Conservation (phyloP, 2,797 vertebrate genomes). For the Malacoraja senta region DNA sequence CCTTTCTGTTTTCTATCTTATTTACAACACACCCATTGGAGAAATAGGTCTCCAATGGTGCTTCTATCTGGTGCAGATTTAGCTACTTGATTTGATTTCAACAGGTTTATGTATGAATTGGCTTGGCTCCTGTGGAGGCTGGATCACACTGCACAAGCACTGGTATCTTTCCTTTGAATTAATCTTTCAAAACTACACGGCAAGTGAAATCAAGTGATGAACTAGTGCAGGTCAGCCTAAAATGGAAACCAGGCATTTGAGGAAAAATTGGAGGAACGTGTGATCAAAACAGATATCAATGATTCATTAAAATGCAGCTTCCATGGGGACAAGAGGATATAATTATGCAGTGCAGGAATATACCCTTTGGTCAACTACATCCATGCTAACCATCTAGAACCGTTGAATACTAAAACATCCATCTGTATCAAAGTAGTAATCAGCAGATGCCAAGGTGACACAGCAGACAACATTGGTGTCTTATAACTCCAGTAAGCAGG, state of each 20-base stretch:
- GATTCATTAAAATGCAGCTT: conserved; percentile 1
- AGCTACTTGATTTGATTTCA: neutral
- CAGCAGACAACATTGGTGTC: no score
- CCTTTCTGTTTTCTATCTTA: neutral
- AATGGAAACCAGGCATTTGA: neutral
- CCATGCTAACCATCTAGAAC: no score
- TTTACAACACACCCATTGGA: neutral
- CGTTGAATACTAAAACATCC: no score
- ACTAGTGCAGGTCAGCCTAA: neutral
- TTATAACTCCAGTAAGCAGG: no score
- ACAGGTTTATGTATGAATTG: neutral
- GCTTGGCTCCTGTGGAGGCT: neutral
- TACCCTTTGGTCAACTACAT: no score
- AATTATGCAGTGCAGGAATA: no score
- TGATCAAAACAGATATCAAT: neutral
- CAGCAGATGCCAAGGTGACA: no score
- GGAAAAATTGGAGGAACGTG: neutral
- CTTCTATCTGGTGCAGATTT: neutral
- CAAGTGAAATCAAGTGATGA: neutral
- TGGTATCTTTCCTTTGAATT: neutral
- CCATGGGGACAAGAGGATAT: no score
- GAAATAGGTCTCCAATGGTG: neutral
- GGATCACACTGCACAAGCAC: neutral
- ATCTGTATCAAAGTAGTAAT: no score
- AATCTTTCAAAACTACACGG: neutral